phyloP scores from a whole-genome alignment of 2,113 vertebrate species.

The Eleginops maclovinus region DNA sequence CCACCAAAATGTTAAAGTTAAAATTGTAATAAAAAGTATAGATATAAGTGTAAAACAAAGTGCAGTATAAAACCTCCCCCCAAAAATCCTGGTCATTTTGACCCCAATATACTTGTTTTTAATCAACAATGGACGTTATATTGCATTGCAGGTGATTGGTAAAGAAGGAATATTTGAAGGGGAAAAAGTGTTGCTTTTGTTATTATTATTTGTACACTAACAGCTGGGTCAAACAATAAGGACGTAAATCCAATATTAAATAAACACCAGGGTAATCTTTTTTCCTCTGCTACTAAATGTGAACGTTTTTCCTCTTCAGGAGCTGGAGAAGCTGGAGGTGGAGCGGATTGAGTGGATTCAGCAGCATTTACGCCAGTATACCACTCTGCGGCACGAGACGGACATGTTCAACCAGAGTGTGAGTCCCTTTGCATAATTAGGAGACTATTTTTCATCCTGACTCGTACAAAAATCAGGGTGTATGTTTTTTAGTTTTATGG shows the following conservation, averaged over 20 bases:
- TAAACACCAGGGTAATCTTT: no score
- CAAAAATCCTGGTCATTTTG: no score
- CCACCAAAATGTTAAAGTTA: no score
- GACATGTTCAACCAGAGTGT: conserved; percentile 99
- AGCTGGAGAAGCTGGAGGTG: conserved; percentile 96
- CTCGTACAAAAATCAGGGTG: no score
- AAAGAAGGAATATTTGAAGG: not conserved
- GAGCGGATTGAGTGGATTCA: conserved; percentile 97
- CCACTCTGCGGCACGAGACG: conserved; percentile 94
- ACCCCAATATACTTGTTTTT: no score
- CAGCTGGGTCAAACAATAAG: not conserved
- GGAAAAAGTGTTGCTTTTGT: not conserved
- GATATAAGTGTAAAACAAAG: no score
- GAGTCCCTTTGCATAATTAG: conserved; percentile 75
- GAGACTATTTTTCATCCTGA: no score
- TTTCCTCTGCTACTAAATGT: not conserved
- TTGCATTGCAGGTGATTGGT: not conserved
- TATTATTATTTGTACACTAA: not conserved
- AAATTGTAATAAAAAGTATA: no score
- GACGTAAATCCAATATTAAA: no score
- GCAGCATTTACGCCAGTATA: conserved; percentile 95
- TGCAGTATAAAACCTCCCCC: no score
- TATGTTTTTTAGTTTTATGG: no score
- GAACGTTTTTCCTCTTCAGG: conserved; percentile 76
- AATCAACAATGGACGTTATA: not conserved